Percentiles rank a stretch among this genome's conserved stretches.
Evolutionary conservation across 2,888 invertebrate species (phyloP).

Genomic region (Gastrophysa polygoni): DNA sequence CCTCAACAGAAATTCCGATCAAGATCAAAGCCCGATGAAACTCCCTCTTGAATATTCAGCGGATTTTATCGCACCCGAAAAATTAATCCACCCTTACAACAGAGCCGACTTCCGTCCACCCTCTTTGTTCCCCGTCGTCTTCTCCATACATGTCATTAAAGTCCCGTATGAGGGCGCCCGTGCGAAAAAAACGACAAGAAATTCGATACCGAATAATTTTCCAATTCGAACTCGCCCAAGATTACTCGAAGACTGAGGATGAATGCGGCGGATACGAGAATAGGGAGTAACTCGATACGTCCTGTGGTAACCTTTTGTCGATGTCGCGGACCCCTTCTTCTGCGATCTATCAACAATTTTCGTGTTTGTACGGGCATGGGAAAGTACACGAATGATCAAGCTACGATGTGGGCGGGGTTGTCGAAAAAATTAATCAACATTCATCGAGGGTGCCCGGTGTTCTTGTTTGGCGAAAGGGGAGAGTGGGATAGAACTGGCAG

Average conservation of each 20-base stretch:
- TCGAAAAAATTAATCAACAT: constrained; percentile 33
- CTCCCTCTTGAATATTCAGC: constrained; percentile 1
- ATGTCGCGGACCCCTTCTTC: constrained; percentile 18
- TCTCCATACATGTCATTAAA: constrained; percentile 10
- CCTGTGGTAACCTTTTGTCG: constrained; percentile 30
- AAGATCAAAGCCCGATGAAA: neutral
- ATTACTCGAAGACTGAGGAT: constrained; percentile 14
- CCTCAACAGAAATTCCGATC: neutral
- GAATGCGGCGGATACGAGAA: constrained; percentile 22
- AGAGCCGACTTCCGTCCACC: neutral
- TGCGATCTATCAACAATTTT: constrained; percentile 24
- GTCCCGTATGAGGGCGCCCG: constrained; percentile 12
- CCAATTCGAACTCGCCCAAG: constrained; percentile 16
- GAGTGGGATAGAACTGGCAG: neutral
- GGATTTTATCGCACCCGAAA: neutral
- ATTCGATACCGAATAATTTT: constrained; percentile 18
- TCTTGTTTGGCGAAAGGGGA: constrained; percentile 2
- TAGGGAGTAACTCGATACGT: constrained; percentile 30
- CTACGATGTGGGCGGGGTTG: constrained; percentile 26
- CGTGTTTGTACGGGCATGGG: constrained; percentile 24
- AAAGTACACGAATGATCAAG: constrained; percentile 18
- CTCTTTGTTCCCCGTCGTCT: neutral
- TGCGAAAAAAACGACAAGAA: constrained; percentile 11
- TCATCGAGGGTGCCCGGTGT: constrained; percentile 13
- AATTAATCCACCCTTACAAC: constrained; percentile 8